These are phyloP conservation scores for Australoheros facetus DNA, from an alignment of 2,797 vertebrate species.

Conservation along the genomic window DNA sequence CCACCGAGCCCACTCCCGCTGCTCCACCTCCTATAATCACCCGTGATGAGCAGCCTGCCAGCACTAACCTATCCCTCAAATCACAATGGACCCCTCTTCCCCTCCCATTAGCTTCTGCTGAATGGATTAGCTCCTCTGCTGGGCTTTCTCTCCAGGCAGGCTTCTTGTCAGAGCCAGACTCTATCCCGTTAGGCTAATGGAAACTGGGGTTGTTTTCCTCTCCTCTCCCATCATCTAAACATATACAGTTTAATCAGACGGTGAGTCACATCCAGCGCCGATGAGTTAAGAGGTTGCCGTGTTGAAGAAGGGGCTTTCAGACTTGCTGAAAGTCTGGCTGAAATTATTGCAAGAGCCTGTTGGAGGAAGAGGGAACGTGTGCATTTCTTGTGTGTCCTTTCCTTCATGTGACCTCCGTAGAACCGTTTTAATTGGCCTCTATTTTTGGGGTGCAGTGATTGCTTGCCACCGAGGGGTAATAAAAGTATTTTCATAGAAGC, in stretches of 20 bases:
- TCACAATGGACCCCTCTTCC: constrained; percentile 78
- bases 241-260: constrained; percentile 77
- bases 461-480: constrained; percentile 31
- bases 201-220: constrained; percentile 71
- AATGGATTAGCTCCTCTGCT: constrained; percentile 77
- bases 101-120: constrained; percentile 77
- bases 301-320: constrained; percentile 55
- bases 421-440: constrained; percentile 36
- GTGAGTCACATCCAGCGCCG: constrained; percentile 60
- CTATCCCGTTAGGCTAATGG: constrained; percentile 72
- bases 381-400: constrained; percentile 29
- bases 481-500: constrained; percentile 29
- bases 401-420: constrained; percentile 42
- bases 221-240: constrained; percentile 64
- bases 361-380: constrained; percentile 1
- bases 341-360: constrained; percentile 39
- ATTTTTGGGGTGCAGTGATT: constrained; percentile 22
- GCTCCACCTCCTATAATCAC: constrained; percentile 79
- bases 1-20: constrained; percentile 66
- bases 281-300: constrained; percentile 66
- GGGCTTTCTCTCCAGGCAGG: constrained; percentile 62
- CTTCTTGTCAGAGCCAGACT: constrained; percentile 67
- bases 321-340: constrained; percentile 24
- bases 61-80: constrained; percentile 80
- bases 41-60: constrained; percentile 80